These are phyloP conservation scores for Corythoichthys intestinalis DNA, from an alignment of 2,113 vertebrate species.

Conservation along the genomic window DNA sequence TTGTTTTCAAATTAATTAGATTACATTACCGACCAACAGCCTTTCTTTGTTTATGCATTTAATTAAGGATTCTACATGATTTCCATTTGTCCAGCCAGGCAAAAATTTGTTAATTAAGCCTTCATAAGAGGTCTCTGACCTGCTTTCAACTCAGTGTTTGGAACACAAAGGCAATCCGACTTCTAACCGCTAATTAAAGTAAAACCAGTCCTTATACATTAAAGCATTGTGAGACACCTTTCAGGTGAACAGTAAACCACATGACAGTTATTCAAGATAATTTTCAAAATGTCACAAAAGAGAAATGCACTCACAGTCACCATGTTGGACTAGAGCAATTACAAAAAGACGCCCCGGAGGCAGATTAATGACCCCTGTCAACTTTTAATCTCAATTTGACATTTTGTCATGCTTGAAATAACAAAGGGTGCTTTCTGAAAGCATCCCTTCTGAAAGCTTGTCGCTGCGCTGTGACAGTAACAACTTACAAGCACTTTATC, in stretches of 20 bases:
- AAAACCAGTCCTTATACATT: slow-evolving; percentile 2
- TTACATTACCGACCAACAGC: no score
- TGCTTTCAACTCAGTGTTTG: slow-evolving; percentile 18
- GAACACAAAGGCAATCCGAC: slow-evolving; percentile 13
- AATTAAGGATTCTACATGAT: slow-evolving; percentile 9
- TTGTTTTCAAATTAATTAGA: no score
- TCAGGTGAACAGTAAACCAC: background rate
- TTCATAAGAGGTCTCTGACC: slow-evolving; percentile 7
- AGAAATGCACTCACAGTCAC: background rate
- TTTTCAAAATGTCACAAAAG: background rate
- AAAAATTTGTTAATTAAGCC: slow-evolving; percentile 25
- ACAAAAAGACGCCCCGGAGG: slow-evolving; percentile 7
- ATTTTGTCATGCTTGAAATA: background rate
- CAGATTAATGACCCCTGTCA: slow-evolving; percentile 9
- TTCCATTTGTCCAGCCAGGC: slow-evolving; percentile 9
- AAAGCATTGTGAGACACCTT: slow-evolving; percentile 19
- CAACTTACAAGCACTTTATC: slow-evolving; percentile 24
- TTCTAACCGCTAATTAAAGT: slow-evolving; percentile 26
- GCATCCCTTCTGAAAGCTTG: slow-evolving; percentile 6
- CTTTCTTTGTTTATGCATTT: no score
- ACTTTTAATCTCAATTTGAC: slow-evolving; percentile 1
- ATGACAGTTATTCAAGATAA: background rate
- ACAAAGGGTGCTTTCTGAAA: background rate
- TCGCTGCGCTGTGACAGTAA: slow-evolving; percentile 6
- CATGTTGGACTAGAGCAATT: background rate